Conservation (phyloP, 1,140 invertebrate genomes). For the Ostrea denselamellosa region DNA sequence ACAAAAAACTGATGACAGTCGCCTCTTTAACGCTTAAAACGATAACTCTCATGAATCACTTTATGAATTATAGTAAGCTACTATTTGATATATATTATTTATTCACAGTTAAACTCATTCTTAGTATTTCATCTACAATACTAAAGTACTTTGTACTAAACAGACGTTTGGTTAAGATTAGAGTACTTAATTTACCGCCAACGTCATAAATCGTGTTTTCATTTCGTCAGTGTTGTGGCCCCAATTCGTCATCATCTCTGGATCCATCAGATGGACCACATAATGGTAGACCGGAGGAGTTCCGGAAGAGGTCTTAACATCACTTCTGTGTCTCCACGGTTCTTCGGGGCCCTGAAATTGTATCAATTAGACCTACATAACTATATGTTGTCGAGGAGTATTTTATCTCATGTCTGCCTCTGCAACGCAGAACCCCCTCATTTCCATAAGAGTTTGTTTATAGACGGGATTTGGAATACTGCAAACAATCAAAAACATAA, state of each 20-base stretch:
- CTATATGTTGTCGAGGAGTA: slow-evolving; percentile 17
- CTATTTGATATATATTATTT: no score
- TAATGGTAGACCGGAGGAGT: background rate
- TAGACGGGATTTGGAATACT: background rate
- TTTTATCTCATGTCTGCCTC: slow-evolving; percentile 29
- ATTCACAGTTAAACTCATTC: no score
- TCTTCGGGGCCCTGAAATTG: background rate
- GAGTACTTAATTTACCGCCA: background rate
- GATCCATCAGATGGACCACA: background rate
- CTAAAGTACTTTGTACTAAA: background rate
- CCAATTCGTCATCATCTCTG: slow-evolving; percentile 23
- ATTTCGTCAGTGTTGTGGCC: slow-evolving; percentile 13
- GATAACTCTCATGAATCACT: no score
- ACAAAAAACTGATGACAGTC: no score
- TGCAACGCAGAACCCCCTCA: background rate
- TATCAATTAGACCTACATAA: slow-evolving; percentile 24
- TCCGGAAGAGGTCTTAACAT: slow-evolving; percentile 14
- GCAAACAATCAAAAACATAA: slow-evolving; percentile 39
- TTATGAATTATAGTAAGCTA: no score
- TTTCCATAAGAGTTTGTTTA: slow-evolving; percentile 33
- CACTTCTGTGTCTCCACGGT: slow-evolving; percentile 18
- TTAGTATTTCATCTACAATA: no score
- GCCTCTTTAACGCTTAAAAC: no score
- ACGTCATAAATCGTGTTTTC: background rate
- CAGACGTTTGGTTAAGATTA: background rate